Conservation (phyloP, 2,888 invertebrate species). For the Camponotus fellah region DNA sequence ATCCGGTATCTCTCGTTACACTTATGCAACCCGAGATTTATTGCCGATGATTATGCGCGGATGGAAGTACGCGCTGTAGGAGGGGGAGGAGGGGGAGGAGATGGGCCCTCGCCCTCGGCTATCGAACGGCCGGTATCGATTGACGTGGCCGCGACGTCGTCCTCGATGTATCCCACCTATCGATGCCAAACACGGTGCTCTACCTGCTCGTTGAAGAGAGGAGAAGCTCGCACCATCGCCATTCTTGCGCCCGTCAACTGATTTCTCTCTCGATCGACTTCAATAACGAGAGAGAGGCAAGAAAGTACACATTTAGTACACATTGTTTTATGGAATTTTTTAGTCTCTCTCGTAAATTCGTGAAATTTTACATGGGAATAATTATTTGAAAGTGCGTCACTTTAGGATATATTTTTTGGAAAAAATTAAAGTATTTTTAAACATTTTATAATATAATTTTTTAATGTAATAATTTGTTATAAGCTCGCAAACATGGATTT, state of each 20-base stretch:
- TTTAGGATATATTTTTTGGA: neutral
- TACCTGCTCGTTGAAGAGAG: slow-evolving; percentile 50
- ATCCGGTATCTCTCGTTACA: slow-evolving; percentile 86
- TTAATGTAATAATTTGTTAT: neutral
- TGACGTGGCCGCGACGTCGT: slow-evolving; percentile 66
- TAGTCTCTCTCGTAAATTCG: neutral
- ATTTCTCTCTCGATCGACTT: slow-evolving; percentile 3
- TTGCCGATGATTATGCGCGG: slow-evolving; percentile 84
- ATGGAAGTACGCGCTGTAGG: slow-evolving; percentile 79
- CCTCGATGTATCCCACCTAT: slow-evolving; percentile 73
- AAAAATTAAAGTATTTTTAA: neutral
- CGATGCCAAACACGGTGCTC: slow-evolving; percentile 66
- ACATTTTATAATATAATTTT: neutral
- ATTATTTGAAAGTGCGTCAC: neutral
- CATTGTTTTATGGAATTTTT: neutral
- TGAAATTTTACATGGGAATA: neutral
- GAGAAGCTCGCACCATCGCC: slow-evolving; percentile 29
- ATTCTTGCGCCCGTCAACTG: slow-evolving; percentile 31
- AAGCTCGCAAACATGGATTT: no score
- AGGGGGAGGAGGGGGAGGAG: slow-evolving; percentile 68
- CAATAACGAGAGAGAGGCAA: neutral
- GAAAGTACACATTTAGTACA: neutral
- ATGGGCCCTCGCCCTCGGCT: slow-evolving; percentile 78
- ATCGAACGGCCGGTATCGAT: slow-evolving; percentile 69
- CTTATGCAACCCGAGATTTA: slow-evolving; percentile 86